These are phyloP conservation scores for Brachionichthys hirsutus DNA, from an alignment of 2,113 vertebrate genomes.

Conservation along the genomic window DNA sequence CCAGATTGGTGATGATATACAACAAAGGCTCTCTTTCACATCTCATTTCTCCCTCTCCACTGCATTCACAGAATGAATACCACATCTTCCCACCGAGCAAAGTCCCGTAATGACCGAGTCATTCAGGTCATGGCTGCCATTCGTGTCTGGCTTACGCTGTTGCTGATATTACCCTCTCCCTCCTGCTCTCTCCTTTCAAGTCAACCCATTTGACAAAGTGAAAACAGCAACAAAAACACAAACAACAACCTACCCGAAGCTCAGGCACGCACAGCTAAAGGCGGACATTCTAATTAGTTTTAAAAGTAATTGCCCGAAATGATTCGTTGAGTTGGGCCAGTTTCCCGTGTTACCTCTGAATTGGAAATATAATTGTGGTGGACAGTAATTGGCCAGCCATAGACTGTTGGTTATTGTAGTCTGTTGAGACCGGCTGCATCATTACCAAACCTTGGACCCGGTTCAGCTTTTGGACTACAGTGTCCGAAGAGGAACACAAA, in stretches of 20 bases:
- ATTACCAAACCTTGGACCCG: constrained; percentile 74
- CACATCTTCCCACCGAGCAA: constrained; percentile 49
- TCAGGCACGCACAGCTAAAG: constrained; percentile 64
- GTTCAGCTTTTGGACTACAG: constrained; percentile 78
- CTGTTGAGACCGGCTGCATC: constrained; percentile 71
- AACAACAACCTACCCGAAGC: constrained; percentile 58
- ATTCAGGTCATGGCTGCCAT: constrained; percentile 46
- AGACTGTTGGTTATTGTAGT: constrained; percentile 80
- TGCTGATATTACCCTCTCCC: constrained; percentile 56
- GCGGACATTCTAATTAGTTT: constrained; percentile 77
- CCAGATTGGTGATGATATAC: neutral
- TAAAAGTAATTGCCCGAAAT: constrained; percentile 82
- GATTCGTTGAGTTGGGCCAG: constrained; percentile 80
- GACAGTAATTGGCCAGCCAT: constrained; percentile 79
- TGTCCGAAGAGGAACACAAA: constrained; percentile 75
- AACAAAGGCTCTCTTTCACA: constrained; percentile 5
- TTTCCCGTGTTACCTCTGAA: constrained; percentile 77
- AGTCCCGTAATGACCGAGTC: constrained; percentile 62
- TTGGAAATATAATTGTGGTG: constrained; percentile 79
- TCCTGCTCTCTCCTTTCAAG: constrained; percentile 62
- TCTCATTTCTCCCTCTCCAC: constrained; percentile 1
- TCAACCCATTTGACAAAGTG: constrained; percentile 69
- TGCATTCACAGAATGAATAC: constrained; percentile 38
- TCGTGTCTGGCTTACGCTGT: constrained; percentile 68
- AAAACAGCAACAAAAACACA: constrained; percentile 76